phyloP scores from a whole-genome alignment of 2,113 vertebrate genomes.

The Rhizomys pruinosus region DNA sequence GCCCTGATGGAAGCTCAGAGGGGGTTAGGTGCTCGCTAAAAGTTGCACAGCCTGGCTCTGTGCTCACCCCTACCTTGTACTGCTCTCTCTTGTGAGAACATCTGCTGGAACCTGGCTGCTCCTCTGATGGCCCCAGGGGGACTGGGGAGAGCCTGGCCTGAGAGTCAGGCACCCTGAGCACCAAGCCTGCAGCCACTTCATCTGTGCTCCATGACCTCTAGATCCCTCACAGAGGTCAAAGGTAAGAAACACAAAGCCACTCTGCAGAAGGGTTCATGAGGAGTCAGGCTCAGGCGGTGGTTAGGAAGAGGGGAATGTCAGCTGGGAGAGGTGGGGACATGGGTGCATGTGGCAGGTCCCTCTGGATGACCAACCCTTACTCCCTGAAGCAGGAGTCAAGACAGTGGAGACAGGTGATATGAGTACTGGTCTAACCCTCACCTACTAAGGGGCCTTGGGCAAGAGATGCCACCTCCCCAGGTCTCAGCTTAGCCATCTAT shows the following conservation, averaged over 20 bases:
- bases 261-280: not conserved
- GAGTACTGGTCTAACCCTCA: not conserved
- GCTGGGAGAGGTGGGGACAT: fast-evolving
- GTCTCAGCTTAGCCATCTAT: not conserved
- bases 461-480: not conserved
- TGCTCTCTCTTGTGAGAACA: not conserved
- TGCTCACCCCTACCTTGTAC: not conserved
- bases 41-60: not conserved
- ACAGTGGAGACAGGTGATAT: fast-evolving
- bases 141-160: not conserved
- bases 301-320: not conserved
- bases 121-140: no score
- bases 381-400: not conserved
- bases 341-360: not conserved
- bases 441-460: not conserved
- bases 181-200: not conserved
- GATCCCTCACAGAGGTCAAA: not conserved
- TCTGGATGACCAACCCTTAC: not conserved
- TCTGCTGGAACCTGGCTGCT: not conserved
- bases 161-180: not conserved
- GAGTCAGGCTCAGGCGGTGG: not conserved
- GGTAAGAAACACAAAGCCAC: not conserved
- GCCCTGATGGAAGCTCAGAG: not conserved
- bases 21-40: not conserved
- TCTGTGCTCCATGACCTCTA: fast-evolving